Evolutionary conservation across 1,140 invertebrate genomes (phyloP), one percentile per base, ranked within the genome.

Genomic region (Ips typographus): DNA sequence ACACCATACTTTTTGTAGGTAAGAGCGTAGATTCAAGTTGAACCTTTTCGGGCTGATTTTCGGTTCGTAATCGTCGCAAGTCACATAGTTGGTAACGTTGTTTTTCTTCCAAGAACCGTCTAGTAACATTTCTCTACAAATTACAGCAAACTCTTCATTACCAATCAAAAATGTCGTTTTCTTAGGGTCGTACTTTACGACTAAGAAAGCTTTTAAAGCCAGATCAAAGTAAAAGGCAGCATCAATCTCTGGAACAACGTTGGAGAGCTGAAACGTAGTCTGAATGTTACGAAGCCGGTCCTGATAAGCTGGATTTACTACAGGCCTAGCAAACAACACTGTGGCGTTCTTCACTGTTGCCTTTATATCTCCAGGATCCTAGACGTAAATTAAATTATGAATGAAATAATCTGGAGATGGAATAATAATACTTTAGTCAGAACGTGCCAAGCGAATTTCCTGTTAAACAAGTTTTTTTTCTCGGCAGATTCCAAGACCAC

Each of bases 141-240:
- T 63, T 39, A 40, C 37, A 36, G 39, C n/a, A 70, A 52, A 53
- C 53, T 22, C 8, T 6, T 6, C 8, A 38, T 55, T 55, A 37
- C 1, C 37, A 38, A 38, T 8, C 53, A n/a, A 37, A 55, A n/a
- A 5, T 47, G 4, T 47, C 1, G 1, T 47, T n/a, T 7, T 55
- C 2, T 37, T 36, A 36, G 37, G 5, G 2, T 22, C 8, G 57
- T 83, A 89, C 88, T 88, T 92, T 74, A 91, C 87, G 1, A 91
- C 86, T n/a, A 88, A 77, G 62, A 94, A 87, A 5, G 90, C 88
- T 55, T 89, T 80, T 39, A 90, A 78, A 4, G 89, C 86, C 37
- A 95, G 77, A 78, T 96, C 94, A 80, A 94, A 95, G 77, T 94
- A 94, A 78, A 96, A 95, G 0, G 91, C 89, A 3, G 92, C 89